Evolutionary conservation across 2,888 invertebrate genomes (phyloP), one percentile per base, ranked within the genome.

Genomic region (Tanytarsus gracilentus): DNA sequence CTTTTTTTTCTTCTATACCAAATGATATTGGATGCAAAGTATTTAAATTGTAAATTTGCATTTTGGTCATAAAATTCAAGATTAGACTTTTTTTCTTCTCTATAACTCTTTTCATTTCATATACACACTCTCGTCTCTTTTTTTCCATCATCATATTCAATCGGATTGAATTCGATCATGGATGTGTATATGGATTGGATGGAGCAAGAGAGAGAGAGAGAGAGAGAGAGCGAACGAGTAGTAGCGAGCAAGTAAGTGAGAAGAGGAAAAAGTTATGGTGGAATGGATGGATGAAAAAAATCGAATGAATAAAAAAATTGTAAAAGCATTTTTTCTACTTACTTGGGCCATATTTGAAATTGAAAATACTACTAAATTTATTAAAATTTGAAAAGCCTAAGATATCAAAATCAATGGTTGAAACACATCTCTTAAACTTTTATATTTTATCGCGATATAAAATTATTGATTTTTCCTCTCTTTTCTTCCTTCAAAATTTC

Each of bases 401-500:
- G 39, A 26, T 58, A 58, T 58, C 58, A 58, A 58, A 58, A 58
- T 58, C 40, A 58, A 30, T 29, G 16, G 8, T 58, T 44, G 16
- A 48, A 56, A 58, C 58, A 58, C 58, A 58, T 58, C 23, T 44
- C 27, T 58, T 58, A 44, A 53, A n/a, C 36, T 53, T 44, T 44
- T 30, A 18, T 29, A 48, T 14, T 30, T 48, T 27, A 18, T 56
- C 29, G 39, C 53, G 53, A 53, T 53, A 53, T 53, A 53, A 39
- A 58, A 29, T 58, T 58, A 58, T 58, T 58, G 58, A 58, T 58
- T 58, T 58, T 48, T 36, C n/a, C n/a, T n/a, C n/a, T n/a, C n/a
- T 53, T 40, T 39, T 44, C 44, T 53, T 40, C 25, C 53, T 36
- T 16, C 14, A 58, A 48, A 58, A 48, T 18, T 23, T 30, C 48